Evolutionary conservation across 2,888 invertebrate genomes (phyloP).

Genomic region (Pterostichus niger): DNA sequence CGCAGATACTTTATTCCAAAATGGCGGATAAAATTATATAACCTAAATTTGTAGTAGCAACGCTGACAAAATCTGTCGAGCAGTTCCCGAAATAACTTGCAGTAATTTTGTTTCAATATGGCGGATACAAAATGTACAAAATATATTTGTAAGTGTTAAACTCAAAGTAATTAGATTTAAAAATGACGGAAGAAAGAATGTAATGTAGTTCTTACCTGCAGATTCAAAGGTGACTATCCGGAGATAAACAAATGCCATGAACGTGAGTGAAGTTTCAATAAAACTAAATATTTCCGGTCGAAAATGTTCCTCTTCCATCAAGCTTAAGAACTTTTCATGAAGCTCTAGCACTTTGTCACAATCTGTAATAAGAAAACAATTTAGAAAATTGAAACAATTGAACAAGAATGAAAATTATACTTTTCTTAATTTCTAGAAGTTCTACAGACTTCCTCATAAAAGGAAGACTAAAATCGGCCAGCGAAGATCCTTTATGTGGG

Average conservation of each 20-base stretch:
- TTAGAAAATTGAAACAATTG: not conserved
- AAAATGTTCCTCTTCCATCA: conserved; percentile 79
- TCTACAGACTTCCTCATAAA: conserved; percentile 88
- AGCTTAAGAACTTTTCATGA: conserved; percentile 81
- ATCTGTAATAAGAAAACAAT: conserved; percentile 78
- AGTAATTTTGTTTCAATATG: too few relatives aligned
- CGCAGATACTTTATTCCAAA: too few relatives aligned
- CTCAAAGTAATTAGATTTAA: too few relatives aligned
- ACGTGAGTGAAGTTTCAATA: conserved; percentile 88
- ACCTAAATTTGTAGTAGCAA: too few relatives aligned
- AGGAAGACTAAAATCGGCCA: conserved; percentile 87
- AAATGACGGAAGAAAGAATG: not conserved
- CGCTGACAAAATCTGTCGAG: too few relatives aligned
- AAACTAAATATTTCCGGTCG: conserved; percentile 85
- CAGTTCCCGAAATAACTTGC: too few relatives aligned
- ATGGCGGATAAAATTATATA: too few relatives aligned
- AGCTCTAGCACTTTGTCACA: conserved; percentile 84
- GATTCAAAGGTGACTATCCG: conserved; percentile 89
- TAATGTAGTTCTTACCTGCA: conserved; percentile 80
- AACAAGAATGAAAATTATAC: conserved; percentile 76
- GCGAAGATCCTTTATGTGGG: conserved; percentile 90
- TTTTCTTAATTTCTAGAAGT: conserved; percentile 87
- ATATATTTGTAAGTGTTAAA: too few relatives aligned
- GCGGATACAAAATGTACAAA: too few relatives aligned
- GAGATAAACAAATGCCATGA: conserved; percentile 86